Evolutionary conservation across 2,113 vertebrate species (phyloP).

Genomic region (Epinephelus lanceolatus): DNA sequence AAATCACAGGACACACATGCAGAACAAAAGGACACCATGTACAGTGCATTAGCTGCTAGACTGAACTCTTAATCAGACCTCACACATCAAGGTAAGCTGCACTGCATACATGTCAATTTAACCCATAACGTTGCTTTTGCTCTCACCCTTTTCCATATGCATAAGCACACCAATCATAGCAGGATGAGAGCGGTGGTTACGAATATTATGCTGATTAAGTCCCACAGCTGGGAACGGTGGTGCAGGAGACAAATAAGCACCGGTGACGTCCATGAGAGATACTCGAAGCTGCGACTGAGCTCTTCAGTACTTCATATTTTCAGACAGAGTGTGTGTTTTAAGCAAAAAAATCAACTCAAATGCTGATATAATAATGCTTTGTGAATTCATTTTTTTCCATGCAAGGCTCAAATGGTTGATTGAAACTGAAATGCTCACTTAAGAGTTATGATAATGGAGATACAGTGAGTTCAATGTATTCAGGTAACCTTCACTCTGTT

Average conservation of each 20-base stretch:
- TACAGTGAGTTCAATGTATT: neutral
- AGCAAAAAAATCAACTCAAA: neutral
- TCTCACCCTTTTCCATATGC: conserved; percentile 53
- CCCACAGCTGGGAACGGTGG: conserved; percentile 47
- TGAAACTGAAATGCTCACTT: neutral
- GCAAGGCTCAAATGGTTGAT: neutral
- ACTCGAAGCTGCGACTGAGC: conserved; percentile 7
- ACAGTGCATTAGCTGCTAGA: neutral
- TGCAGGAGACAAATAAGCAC: conserved; percentile 20
- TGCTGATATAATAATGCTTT: neutral
- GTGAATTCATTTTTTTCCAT: neutral
- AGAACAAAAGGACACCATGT: conserved; percentile 23
- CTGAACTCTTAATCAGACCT: neutral
- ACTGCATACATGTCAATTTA: conserved; percentile 16
- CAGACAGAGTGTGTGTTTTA: neutral
- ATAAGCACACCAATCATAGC: conserved; percentile 44
- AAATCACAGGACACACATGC: neutral
- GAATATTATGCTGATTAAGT: conserved; percentile 58
- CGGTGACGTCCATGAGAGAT: conserved; percentile 31
- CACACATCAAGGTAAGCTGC: neutral
- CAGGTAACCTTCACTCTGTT: neutral
- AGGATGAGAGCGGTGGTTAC: conserved; percentile 22
- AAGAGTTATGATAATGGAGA: neutral
- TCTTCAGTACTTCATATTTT: neutral
- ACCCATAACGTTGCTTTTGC: conserved; percentile 25